These are phyloP conservation scores for Hoplostethus mediterraneus DNA, from an alignment of 2,797 vertebrate genomes.

Conservation along the genomic window DNA sequence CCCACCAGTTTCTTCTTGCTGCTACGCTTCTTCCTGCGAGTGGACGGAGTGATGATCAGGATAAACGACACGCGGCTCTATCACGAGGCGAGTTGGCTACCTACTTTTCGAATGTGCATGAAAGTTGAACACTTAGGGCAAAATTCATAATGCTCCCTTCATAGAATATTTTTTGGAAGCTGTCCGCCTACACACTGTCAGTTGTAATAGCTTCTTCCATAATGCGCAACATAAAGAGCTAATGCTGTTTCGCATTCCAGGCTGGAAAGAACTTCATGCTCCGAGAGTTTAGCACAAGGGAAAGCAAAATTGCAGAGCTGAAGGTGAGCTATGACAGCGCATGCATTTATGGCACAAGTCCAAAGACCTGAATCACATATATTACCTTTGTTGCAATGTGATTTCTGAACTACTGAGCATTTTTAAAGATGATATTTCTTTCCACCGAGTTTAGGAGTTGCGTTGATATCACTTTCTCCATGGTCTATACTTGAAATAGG, in stretches of 20 bases:
- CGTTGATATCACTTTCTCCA: too few species aligned
- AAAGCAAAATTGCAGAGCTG: constrained; percentile 92
- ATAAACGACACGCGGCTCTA: constrained; percentile 96
- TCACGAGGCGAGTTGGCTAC: constrained; percentile 87
- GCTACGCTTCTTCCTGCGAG: constrained; percentile 94
- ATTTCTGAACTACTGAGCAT: too few species aligned
- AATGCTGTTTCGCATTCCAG: constrained; percentile 75
- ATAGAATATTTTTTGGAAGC: too few species aligned
- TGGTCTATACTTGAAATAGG: too few species aligned
- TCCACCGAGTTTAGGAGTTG: too few species aligned
- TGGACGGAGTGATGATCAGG: constrained; percentile 95
- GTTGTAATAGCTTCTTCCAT: background rate
- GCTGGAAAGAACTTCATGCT: constrained; percentile 92
- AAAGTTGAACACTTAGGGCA: background rate
- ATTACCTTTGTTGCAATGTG: too few species aligned
- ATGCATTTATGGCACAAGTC: background rate
- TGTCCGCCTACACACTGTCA: too few species aligned
- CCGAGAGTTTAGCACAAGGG: constrained; percentile 94
- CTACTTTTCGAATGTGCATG: background rate
- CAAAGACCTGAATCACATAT: background rate
- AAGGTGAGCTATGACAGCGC: constrained; percentile 82
- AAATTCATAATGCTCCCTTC: too few species aligned
- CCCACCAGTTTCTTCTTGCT: constrained; percentile 96
- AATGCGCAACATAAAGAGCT: background rate
- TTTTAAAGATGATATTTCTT: too few species aligned